Percentiles rank a stretch among this genome's conserved stretches.
Evolutionary conservation across 2,797 vertebrate species (phyloP).

Genomic region (Paratrypauchen microcephalus): DNA sequence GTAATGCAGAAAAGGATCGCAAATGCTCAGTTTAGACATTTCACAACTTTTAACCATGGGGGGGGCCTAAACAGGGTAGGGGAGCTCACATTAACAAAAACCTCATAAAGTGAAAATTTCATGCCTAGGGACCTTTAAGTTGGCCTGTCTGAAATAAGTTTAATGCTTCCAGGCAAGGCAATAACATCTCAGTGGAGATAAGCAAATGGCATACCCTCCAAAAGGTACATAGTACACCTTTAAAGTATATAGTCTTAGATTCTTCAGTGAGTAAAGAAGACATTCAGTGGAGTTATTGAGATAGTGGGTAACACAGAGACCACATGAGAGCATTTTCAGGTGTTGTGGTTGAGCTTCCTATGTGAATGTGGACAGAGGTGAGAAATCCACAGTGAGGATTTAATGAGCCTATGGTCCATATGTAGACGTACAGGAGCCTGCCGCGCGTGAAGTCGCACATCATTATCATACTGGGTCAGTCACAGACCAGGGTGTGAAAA

Average conservation of each 20-base stretch:
- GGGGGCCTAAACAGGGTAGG: no score
- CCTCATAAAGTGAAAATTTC: no score
- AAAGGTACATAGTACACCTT: neutral
- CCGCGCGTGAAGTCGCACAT: slow-evolving; percentile 62
- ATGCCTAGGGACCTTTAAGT: no score
- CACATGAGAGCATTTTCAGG: neutral
- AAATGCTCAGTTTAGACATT: no score
- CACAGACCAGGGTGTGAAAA: slow-evolving; percentile 67
- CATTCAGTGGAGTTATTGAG: neutral
- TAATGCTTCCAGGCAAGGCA: no score
- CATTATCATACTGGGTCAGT: slow-evolving; percentile 71
- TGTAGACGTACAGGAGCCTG: slow-evolving; percentile 21
- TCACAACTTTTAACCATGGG: no score
- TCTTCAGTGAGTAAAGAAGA: neutral
- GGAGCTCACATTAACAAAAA: no score
- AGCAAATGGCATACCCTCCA: no score
- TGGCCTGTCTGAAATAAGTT: no score
- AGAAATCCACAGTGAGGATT: slow-evolving; percentile 1
- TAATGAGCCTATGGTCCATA: slow-evolving; percentile 1
- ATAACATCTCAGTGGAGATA: no score
- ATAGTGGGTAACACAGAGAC: neutral
- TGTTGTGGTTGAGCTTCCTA: neutral
- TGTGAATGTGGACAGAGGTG: neutral
- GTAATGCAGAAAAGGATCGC: no score
- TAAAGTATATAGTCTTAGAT: neutral